These are phyloP conservation scores for Heteropelma amictum DNA, from an alignment of 2,888 invertebrate species.

Conservation along the genomic window DNA sequence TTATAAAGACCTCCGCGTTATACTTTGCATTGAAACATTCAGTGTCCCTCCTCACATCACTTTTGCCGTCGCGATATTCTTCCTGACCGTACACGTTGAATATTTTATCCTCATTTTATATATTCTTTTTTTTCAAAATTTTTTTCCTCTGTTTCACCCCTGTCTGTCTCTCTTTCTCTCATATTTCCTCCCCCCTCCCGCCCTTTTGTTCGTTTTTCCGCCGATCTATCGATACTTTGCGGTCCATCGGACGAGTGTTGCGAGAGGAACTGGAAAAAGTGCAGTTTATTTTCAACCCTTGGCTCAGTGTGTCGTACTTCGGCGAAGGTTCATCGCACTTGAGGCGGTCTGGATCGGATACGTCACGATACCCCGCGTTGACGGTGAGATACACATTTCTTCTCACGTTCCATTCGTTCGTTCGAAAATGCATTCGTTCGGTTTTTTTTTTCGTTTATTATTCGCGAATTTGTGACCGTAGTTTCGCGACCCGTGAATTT, in stretches of 20 bases:
- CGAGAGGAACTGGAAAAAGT: not conserved
- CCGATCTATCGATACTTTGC: too few relatives aligned
- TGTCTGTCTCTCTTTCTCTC: not conserved
- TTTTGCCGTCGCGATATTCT: too few relatives aligned
- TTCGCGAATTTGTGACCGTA: not conserved
- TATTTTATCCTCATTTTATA: not conserved
- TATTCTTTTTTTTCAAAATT: not conserved
- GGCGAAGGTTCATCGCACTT: constrained; percentile 37
- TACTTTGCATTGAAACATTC: too few relatives aligned
- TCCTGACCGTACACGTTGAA: too few relatives aligned
- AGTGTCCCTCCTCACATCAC: too few relatives aligned
- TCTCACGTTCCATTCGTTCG: not conserved
- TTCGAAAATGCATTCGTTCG: not conserved
- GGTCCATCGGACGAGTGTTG: too few relatives aligned
- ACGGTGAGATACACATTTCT: constrained; percentile 67
- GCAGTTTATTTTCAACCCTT: not conserved
- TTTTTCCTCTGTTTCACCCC: not conserved
- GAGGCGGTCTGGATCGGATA: constrained; percentile 64
- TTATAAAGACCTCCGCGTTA: too few relatives aligned
- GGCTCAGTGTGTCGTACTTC: constrained; percentile 18
- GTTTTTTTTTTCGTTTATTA: not conserved
- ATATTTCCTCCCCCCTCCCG: not conserved
- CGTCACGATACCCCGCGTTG: constrained; percentile 70
- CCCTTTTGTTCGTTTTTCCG: too few relatives aligned
- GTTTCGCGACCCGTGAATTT: too few relatives aligned